Conservation (phyloP, 2,113 vertebrate species). For the Salvelinus namaycush region DNA sequence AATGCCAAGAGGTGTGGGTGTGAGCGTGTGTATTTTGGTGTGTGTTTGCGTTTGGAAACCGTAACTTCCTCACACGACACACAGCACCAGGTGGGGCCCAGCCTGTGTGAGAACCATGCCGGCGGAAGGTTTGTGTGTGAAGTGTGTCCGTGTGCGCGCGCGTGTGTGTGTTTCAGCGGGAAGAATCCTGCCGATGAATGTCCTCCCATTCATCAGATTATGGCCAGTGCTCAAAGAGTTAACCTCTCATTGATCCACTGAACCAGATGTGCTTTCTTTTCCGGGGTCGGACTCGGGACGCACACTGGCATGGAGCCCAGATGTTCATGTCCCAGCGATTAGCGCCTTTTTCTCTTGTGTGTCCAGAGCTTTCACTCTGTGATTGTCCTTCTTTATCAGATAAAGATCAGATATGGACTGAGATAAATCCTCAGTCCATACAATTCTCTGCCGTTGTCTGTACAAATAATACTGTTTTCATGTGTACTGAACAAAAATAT, state of each 20-base stretch:
- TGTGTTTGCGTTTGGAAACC: neutral
- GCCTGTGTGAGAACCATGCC: neutral
- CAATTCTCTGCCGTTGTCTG: neutral
- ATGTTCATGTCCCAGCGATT: constrained; percentile 31
- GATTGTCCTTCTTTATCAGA: neutral
- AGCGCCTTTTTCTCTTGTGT: constrained; percentile 10
- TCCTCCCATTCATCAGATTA: constrained; percentile 2
- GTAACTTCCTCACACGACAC: neutral
- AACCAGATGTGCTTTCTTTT: constrained; percentile 20
- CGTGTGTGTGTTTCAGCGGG: constrained; percentile 17
- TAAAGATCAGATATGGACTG: neutral
- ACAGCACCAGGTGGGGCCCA: neutral
- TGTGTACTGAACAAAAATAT: too few species aligned
- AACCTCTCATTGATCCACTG: constrained; percentile 8
- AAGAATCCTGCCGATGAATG: constrained; percentile 19
- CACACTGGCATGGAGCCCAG: constrained; percentile 27
- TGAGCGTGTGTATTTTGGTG: constrained; percentile 8
- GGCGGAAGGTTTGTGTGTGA: neutral
- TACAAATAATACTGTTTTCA: neutral
- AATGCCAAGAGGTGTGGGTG: constrained; percentile 10
- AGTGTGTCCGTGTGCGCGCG: neutral
- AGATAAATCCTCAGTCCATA: neutral
- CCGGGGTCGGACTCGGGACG: neutral
- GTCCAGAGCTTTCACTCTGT: constrained; percentile 9
- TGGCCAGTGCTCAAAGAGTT: constrained; percentile 12